These are phyloP conservation scores for Araneus ventricosus DNA, from an alignment of 1,140 invertebrate species.

Conservation along the genomic window DNA sequence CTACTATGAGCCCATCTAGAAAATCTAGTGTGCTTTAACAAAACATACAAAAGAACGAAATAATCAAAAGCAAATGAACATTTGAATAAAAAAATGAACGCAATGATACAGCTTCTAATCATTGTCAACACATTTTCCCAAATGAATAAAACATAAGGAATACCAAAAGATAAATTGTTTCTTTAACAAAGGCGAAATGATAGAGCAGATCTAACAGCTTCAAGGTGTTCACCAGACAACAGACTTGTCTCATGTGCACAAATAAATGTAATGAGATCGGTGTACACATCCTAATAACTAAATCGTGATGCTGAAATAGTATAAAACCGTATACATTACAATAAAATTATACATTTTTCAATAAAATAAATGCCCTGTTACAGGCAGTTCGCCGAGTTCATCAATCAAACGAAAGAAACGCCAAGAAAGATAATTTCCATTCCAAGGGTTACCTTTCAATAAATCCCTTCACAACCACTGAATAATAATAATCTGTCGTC, in stretches of 20 bases:
- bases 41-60: too few relatives aligned
- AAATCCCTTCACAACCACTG: not conserved
- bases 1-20: too few relatives aligned
- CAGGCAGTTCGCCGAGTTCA: not conserved
- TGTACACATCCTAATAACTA: not conserved
- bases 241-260: not conserved
- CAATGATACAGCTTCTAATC: not conserved
- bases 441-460: not conserved
- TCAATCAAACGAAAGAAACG: not conserved
- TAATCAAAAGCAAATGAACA: not conserved
- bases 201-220: not conserved
- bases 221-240: not conserved
- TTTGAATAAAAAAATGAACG: not conserved
- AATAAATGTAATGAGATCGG: not conserved
- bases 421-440: not conserved
- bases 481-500: not conserved
- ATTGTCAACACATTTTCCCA: not conserved
- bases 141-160: not conserved
- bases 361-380: constrained; percentile 14
- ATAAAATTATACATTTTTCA: not conserved
- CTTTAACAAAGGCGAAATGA: not conserved
- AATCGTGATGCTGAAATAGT: not conserved
- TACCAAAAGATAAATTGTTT: not conserved
- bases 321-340: not conserved
- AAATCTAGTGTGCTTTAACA: too few relatives aligned